Evolutionary conservation across 2,797 vertebrate species (phyloP).

Genomic region (Erpetoichthys calabaricus): DNA sequence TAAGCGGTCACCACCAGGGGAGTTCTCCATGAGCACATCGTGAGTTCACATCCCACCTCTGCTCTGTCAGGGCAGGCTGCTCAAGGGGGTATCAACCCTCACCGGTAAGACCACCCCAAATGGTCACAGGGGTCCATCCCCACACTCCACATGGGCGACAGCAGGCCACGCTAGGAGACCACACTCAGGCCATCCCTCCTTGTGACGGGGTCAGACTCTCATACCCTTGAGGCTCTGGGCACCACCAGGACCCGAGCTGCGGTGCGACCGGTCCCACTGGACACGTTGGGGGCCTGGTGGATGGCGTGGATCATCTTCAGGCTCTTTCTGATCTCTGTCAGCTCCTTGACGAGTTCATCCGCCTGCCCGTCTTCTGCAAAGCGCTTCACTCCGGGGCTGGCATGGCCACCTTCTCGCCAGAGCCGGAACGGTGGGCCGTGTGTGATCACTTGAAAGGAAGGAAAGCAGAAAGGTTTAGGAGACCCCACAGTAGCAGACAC

Average conservation of each 20-base stretch:
- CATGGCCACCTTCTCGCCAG: slow-evolving; percentile 48
- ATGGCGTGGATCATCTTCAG: slow-evolving; percentile 37
- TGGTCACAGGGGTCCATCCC: no score
- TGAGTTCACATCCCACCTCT: no score
- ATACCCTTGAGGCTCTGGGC: slow-evolving; percentile 42
- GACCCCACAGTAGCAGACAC: background rate
- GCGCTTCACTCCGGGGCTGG: slow-evolving; percentile 48
- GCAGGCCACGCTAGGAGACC: no score
- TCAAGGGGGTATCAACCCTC: no score
- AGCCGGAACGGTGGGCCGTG: slow-evolving; percentile 52
- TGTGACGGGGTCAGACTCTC: background rate
- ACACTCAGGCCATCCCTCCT: background rate
- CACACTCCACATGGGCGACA: background rate
- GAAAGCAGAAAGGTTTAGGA: no score
- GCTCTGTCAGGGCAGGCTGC: no score
- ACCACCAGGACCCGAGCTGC: slow-evolving; percentile 53
- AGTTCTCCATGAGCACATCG: no score
- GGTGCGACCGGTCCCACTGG: slow-evolving; percentile 56
- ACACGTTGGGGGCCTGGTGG: slow-evolving; percentile 55
- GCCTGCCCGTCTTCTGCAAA: slow-evolving; percentile 57
- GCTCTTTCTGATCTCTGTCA: slow-evolving; percentile 47
- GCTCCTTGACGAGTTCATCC: slow-evolving; percentile 51
- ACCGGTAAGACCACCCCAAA: no score
- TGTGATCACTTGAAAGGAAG: slow-evolving; percentile 38
- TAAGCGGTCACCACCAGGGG: no score